Evolutionary conservation across 1,140 invertebrate species (phyloP).

Genomic region (Cotesia typhae): DNA sequence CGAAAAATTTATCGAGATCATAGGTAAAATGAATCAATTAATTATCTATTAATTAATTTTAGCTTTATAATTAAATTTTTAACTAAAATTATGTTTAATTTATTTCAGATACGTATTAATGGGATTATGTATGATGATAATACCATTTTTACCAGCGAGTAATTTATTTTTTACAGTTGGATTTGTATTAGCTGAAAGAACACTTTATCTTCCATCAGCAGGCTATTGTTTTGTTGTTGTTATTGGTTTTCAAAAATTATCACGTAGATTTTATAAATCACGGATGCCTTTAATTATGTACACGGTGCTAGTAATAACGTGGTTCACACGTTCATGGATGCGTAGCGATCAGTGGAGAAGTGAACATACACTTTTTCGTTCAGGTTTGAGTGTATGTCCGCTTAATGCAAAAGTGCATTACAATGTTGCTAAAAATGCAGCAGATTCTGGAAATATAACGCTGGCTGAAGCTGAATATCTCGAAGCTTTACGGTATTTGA

Average conservation of each 20-base stretch:
- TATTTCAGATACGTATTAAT: constrained; percentile 68
- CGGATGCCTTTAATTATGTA: constrained; percentile 53
- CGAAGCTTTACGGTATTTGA: constrained; percentile 75
- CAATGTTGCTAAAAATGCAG: constrained; percentile 89
- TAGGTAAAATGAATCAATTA: constrained; percentile 44
- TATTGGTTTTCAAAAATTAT: constrained; percentile 70
- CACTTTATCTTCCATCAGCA: constrained; percentile 86
- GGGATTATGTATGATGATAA: constrained; percentile 74
- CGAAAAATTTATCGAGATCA: constrained; percentile 34
- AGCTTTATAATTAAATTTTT: background rate
- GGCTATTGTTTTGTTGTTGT: constrained; percentile 83
- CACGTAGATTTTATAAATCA: constrained; percentile 42
- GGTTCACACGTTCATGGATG: constrained; percentile 73
- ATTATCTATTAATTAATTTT: constrained; percentile 14
- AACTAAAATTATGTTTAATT: constrained; percentile 1
- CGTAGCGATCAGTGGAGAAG: constrained; percentile 82
- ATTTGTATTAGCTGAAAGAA: constrained; percentile 90
- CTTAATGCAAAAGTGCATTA: constrained; percentile 96
- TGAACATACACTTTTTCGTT: constrained; percentile 77
- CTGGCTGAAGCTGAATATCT: constrained; percentile 82
- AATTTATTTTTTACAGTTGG: constrained; percentile 92
- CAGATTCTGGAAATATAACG: constrained; percentile 75
- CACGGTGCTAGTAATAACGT: constrained; percentile 62
- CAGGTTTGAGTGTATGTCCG: constrained; percentile 80
- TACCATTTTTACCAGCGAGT: constrained; percentile 92